A percentile compares a stretch with the other conserved stretches of the same genome.
These are phyloP conservation scores for Mustela nigripes DNA, from an alignment of 2,113 vertebrate genomes.

Conservation along the genomic window DNA sequence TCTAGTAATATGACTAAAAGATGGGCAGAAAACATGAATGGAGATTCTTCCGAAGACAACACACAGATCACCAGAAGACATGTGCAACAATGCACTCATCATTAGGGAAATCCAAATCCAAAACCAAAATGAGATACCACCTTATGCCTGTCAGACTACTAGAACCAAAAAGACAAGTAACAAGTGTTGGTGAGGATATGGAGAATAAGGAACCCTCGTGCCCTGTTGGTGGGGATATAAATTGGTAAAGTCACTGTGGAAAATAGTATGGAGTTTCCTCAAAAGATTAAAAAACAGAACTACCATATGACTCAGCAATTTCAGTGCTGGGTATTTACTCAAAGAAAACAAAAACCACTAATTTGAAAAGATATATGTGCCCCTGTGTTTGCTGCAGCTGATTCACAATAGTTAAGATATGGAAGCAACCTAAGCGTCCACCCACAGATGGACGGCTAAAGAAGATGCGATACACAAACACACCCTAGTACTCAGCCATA, in stretches of 20 bases:
- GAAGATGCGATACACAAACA: background rate
- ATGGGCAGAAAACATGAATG: background rate
- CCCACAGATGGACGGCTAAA: background rate
- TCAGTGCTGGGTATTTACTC: background rate
- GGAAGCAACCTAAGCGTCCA: background rate
- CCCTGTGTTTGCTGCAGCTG: background rate
- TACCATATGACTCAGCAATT: background rate
- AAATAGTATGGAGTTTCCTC: background rate
- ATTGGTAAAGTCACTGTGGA: background rate
- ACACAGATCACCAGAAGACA: background rate
- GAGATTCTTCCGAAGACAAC: background rate
- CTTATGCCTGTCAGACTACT: background rate
- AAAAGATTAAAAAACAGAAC: background rate
- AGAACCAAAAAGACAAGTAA: background rate
- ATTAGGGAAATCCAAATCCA: background rate
- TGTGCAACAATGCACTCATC: background rate
- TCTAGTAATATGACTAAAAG: background rate
- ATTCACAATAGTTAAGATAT: background rate
- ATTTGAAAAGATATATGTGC: background rate
- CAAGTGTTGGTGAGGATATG: background rate
- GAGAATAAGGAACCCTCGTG: background rate
- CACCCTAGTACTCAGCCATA: background rate
- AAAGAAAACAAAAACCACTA: background rate
- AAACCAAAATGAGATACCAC: background rate
- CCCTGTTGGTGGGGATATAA: background rate